Evolutionary conservation across 92 coral and sea anemone species (phyloP), one percentile per base, ranked within the genome.

Genomic region (Meandrina meandrites): DNA sequence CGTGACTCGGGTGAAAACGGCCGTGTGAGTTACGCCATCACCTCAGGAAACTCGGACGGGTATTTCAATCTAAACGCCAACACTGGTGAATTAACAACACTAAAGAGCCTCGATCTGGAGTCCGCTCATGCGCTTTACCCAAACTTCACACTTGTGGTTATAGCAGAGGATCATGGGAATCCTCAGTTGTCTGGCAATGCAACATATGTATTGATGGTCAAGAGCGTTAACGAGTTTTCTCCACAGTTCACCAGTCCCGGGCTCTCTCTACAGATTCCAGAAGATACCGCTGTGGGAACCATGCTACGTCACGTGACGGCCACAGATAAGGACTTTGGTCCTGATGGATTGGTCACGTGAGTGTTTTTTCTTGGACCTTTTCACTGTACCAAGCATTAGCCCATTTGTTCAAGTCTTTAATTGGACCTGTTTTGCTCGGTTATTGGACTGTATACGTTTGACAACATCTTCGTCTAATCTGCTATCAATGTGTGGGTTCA

Each of bases 51-150:
- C 88, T 66, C 81, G 19, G 91, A 79, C 56, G 91, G 87, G 22
- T 93, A 71, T 83, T 93, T 95, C 86, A 79, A 42, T 60, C 21
- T 95, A 21, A 51, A 75, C 80, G 60, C 95, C 37, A 37, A 57
- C 75, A 88, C 92, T 58, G 98, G 98, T 24, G 86, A 82, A 50
- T 50, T 93, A 0, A 86, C 80, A 22, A 75, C 88, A 21, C 53
- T 32, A 71, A 93, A 83, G 86, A 93, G 94, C 83, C 96, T 93
- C 75, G 96, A 93, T 79, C 68, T 93, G 87, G 96, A 93, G 88
- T 69, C 79, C 0, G 70, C 90, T 17, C 90, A 54, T 53, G 86
- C 71, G 32, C 36, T 72, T 21, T 75, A 86, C 91, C 89, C 94
- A 90, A 93, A 92, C 79, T 90, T 89, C 73, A 89, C 96, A 31